Percentiles rank a stretch among this genome's conserved stretches.
Conservation (phyloP, 1,140 invertebrate species). For the Cecropterus lyciades region DNA sequence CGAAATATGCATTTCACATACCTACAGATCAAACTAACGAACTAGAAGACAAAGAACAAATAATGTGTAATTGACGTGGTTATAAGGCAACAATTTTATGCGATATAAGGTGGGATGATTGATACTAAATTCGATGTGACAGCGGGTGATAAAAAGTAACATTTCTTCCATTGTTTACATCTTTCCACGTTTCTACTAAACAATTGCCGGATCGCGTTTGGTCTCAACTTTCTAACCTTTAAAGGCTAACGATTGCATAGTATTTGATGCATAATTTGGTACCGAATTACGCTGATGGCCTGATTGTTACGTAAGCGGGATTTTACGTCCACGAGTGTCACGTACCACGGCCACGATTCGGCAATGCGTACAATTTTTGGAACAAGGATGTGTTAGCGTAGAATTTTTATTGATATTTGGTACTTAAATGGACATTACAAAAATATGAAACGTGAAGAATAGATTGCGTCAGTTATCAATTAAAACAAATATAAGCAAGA, state of each 20-base stretch:
- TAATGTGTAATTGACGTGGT: no score
- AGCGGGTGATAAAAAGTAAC: slow-evolving; percentile 3
- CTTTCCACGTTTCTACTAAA: slow-evolving; percentile 8
- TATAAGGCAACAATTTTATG: neutral
- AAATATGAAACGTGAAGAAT: no score
- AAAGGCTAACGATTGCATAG: neutral
- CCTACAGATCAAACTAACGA: no score
- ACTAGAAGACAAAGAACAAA: no score
- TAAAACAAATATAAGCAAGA: no score
- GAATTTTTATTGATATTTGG: neutral
- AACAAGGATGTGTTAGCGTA: neutral
- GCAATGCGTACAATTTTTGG: neutral
- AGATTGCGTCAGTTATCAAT: no score
- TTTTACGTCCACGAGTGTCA: neutral
- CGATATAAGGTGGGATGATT: neutral
- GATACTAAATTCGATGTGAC: slow-evolving; percentile 16
- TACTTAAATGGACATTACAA: no score
- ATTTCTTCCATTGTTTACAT: slow-evolving; percentile 16
- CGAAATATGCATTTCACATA: no score
- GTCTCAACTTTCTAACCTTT: slow-evolving; percentile 14
- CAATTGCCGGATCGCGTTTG: slow-evolving; percentile 7
- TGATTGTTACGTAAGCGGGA: neutral
- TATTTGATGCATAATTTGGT: neutral
- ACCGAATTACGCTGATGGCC: neutral
- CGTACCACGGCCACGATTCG: neutral